These are phyloP conservation scores for Drosophila virilis DNA, from an alignment of 1,140 invertebrate species.

Conservation along the genomic window DNA sequence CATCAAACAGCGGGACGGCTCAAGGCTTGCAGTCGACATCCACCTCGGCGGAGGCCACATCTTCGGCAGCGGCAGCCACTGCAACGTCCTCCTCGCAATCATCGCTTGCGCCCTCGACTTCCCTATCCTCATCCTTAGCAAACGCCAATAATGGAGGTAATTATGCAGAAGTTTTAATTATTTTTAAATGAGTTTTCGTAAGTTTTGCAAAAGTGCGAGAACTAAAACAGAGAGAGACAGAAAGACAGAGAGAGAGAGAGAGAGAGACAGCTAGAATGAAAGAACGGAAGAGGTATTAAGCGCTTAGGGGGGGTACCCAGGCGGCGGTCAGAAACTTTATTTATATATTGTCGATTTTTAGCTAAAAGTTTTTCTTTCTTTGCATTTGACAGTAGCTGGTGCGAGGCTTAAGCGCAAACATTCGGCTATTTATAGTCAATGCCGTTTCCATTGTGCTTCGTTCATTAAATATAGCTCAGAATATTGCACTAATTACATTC, in stretches of 20 bases:
- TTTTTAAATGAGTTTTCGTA: conserved; percentile 84
- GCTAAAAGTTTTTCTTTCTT: conserved; percentile 53
- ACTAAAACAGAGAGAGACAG: conserved; percentile 1
- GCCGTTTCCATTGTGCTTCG: conserved; percentile 40
- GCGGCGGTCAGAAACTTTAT: conserved; percentile 8
- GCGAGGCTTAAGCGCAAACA: conserved; percentile 20
- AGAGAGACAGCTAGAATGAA: conserved; percentile 19
- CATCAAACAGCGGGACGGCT: conserved; percentile 73
- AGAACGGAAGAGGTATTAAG: conserved; percentile 52
- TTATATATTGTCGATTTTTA: conserved; percentile 41
- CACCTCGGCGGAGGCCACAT: conserved; percentile 70
- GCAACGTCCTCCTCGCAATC: conserved; percentile 73
- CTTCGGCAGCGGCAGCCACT: conserved; percentile 53
- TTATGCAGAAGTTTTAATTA: conserved; percentile 84
- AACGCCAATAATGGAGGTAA: conserved; percentile 84
- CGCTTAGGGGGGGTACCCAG: conserved; percentile 21
- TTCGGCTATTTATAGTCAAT: conserved; percentile 54
- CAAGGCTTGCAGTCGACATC: conserved; percentile 74
- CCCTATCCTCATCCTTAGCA: conserved; percentile 79
- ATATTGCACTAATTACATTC: conserved; percentile 8
- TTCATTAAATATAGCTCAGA: conserved; percentile 48
- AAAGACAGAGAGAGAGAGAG: too few relatives aligned
- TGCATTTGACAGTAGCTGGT: conserved; percentile 53
- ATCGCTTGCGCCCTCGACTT: conserved; percentile 67
- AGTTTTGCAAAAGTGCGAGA: conserved; percentile 51